Conservation (phyloP, 2,888 invertebrate species). For the Taenaris catops region DNA sequence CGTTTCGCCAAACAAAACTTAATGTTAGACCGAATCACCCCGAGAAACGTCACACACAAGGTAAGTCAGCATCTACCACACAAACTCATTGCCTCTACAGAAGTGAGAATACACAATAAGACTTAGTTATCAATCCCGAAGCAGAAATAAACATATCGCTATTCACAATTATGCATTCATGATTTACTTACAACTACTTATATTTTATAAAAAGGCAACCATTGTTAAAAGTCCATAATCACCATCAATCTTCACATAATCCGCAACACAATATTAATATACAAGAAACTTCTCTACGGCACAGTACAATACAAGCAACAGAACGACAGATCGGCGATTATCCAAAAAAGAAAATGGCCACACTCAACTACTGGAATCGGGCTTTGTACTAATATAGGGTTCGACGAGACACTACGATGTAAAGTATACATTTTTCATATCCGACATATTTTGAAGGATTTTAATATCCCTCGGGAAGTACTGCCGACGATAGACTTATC, state of each 20-base stretch:
- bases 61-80: constrained; percentile 39
- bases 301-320: constrained; percentile 67
- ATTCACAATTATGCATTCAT: constrained; percentile 62
- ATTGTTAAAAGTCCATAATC: constrained; percentile 59
- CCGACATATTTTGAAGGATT: constrained; percentile 3
- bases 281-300: constrained; percentile 53
- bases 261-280: constrained; percentile 59
- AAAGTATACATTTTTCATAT: constrained; percentile 16
- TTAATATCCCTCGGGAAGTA: constrained; percentile 14
- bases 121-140: constrained; percentile 46
- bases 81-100: constrained; percentile 37
- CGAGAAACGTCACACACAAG: constrained; percentile 30
- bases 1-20: constrained; percentile 54
- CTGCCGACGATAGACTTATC: constrained; percentile 20
- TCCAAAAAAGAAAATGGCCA: constrained; percentile 53
- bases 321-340: constrained; percentile 49
- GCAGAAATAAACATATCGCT: constrained; percentile 55
- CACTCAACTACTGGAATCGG: constrained; percentile 55
- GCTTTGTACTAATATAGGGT: constrained; percentile 66
- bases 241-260: constrained; percentile 43
- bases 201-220: constrained; percentile 71
- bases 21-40: constrained; percentile 35
- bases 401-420: constrained; percentile 40
- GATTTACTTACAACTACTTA: constrained; percentile 67
- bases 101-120: constrained; percentile 48